Evolutionary conservation across 2,888 invertebrate genomes (phyloP), one percentile per base, ranked within the genome.

Genomic region (Tinea semifulvella): DNA sequence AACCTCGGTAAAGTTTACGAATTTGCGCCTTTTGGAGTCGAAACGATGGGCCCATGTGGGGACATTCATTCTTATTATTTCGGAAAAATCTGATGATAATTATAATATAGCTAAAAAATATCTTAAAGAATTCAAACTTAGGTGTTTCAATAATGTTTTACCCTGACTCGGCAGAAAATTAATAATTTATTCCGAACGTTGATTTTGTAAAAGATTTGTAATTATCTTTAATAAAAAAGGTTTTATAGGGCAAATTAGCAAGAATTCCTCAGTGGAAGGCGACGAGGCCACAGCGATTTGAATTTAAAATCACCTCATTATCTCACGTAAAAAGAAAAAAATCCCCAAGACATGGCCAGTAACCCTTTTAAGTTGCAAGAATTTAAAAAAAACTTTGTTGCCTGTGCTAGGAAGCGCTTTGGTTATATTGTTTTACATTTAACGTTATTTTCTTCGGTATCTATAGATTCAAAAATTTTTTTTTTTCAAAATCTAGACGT

Each of bases 251-350:
- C 25, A 22, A 22, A 22, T 22, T 22, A 22, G 8, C 25, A 22
- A 18, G 36, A 6, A 36, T 36, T 36, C 36, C 36, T 14, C 13
- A 11, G 5, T 18, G 5, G 36, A 36, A 18, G 36, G 7, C 36
- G 17, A 18, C 36, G 36, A 16, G 8, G 18, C 17, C 3, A 36
- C 36, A 36, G 14, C 36, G 10, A 42, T 42, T 42, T 42, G 26
- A 42, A 42, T 26, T 42, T 42, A 42, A 42, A 42, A 42, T 42
- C 27, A 26, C 42, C 42, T 42, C 42, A 42, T 42, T 42, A 42
- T 13, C 42, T 26, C 20, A 26, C 42, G 2, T 42, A 42, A 42
- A 42, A 42, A 26, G 26, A 42, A 14, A 20, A 11, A 16, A 17
- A 42, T 13, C 17, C 16, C 8, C 36, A 40, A 22, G 25, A 40